A percentile compares a stretch with the other conserved stretches of the same genome.
These are phyloP conservation scores for Biston betularia DNA, from an alignment of 2,888 invertebrate species.

Conservation along the genomic window DNA sequence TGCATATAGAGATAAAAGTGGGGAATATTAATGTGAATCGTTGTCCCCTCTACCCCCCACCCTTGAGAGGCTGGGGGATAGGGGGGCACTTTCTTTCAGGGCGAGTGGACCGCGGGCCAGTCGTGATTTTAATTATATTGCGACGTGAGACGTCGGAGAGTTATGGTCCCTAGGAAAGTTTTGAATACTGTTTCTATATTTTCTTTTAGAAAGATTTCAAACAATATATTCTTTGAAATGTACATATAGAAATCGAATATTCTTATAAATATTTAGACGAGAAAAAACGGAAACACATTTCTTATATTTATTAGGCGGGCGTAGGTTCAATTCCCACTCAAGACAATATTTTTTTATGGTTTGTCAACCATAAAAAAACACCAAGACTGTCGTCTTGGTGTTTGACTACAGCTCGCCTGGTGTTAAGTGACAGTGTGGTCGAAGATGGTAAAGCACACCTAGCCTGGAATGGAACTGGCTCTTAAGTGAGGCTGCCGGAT, in stretches of 20 bases:
- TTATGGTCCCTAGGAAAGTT: slow-evolving; percentile 72
- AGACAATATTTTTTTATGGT: no score
- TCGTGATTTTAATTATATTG: slow-evolving; percentile 86
- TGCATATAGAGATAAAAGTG: slow-evolving; percentile 87
- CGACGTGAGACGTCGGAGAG: slow-evolving; percentile 75
- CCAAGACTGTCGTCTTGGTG: no score
- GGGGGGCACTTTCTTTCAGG: slow-evolving; percentile 75
- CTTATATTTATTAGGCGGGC: no score
- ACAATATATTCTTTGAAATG: no score
- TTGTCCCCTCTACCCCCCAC: slow-evolving; percentile 59
- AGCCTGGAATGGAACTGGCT: no score
- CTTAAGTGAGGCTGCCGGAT: no score
- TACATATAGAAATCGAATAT: not conserved
- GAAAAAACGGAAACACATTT: no score
- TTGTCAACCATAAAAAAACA: no score
- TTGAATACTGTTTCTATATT: slow-evolving; percentile 57
- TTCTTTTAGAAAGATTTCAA: slow-evolving; percentile 29
- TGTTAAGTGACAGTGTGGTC: no score
- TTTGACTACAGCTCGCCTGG: no score
- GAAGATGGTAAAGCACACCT: no score
- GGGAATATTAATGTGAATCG: slow-evolving; percentile 86
- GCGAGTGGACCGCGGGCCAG: slow-evolving; percentile 82
- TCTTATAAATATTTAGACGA: not conserved
- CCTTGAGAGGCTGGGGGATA: slow-evolving; percentile 50
- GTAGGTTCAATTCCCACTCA: no score